Percentiles rank a stretch among this genome's conserved stretches.
Evolutionary conservation across 2,797 vertebrate genomes (phyloP).

Genomic region (Geotrypetes seraphini): DNA sequence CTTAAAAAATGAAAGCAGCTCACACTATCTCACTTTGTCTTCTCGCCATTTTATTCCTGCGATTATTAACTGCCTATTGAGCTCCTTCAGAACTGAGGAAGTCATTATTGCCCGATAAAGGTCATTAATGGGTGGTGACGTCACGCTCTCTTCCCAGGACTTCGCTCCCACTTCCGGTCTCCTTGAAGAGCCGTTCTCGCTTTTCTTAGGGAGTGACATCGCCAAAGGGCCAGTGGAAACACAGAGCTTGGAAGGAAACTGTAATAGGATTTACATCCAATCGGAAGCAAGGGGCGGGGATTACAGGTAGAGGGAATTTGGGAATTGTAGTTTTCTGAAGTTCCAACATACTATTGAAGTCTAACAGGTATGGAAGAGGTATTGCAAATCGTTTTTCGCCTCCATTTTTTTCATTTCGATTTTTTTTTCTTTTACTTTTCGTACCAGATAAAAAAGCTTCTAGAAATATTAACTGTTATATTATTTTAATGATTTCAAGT

Average conservation of each 20-base stretch:
- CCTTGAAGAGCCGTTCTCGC: conserved; percentile 30
- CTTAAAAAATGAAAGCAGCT: too few species aligned
- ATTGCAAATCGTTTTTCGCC: too few species aligned
- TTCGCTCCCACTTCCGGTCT: conserved; percentile 27
- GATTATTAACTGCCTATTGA: conserved; percentile 31
- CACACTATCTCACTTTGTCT: too few species aligned
- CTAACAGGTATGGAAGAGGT: too few species aligned
- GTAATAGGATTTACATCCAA: neutral
- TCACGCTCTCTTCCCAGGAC: conserved; percentile 6
- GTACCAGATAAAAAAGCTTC: too few species aligned
- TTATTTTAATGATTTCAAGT: too few species aligned
- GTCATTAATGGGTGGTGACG: conserved; percentile 43
- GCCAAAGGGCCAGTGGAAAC: neutral
- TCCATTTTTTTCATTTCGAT: too few species aligned
- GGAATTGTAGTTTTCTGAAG: too few species aligned
- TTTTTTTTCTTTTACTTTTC: too few species aligned
- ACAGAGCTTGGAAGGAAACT: neutral
- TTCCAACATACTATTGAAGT: too few species aligned
- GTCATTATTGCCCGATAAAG: conserved; percentile 37
- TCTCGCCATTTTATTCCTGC: too few species aligned
- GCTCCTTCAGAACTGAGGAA: conserved; percentile 25
- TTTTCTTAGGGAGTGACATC: conserved; percentile 5
- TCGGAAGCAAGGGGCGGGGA: neutral
- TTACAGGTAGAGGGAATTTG: neutral
- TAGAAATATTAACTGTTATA: too few species aligned